Percentiles rank a stretch among this genome's conserved stretches.
Evolutionary conservation across 2,888 invertebrate genomes (phyloP).

Genomic region (Eristalinus aeneus): DNA sequence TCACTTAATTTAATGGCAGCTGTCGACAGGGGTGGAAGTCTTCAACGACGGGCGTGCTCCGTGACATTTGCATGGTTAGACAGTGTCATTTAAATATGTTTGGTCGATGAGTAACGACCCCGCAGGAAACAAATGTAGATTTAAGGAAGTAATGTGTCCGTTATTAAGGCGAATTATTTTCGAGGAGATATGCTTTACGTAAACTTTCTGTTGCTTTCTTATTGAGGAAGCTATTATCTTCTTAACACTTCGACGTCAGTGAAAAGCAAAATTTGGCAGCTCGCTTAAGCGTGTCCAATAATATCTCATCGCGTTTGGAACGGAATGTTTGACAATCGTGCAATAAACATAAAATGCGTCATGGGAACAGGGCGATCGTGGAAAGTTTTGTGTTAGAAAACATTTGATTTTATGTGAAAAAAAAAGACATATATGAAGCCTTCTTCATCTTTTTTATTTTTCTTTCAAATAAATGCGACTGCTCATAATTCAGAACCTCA

Average conservation of each 20-base stretch:
- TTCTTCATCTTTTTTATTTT: too few relatives aligned
- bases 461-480: too few relatives aligned
- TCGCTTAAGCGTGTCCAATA: neutral
- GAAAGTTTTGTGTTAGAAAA: neutral
- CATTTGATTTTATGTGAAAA: neutral
- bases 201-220: neutral
- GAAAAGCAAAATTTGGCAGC: neutral
- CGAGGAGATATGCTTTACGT: neutral
- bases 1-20: conserved; percentile 28
- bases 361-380: neutral
- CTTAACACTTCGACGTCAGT: neutral
- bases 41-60: conserved; percentile 1
- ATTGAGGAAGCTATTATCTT: neutral
- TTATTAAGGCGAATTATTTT: neutral
- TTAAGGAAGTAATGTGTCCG: conserved; percentile 1
- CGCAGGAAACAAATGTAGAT: neutral
- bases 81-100: neutral
- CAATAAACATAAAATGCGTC: neutral
- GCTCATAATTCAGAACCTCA: too few relatives aligned
- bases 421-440: neutral
- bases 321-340: neutral
- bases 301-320: neutral
- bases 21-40: neutral
- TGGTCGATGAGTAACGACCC: conserved; percentile 13
- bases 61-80: conserved; percentile 7